Conservation (phyloP, 2,797 vertebrate species). For the Muraenolepis orangiensis region DNA sequence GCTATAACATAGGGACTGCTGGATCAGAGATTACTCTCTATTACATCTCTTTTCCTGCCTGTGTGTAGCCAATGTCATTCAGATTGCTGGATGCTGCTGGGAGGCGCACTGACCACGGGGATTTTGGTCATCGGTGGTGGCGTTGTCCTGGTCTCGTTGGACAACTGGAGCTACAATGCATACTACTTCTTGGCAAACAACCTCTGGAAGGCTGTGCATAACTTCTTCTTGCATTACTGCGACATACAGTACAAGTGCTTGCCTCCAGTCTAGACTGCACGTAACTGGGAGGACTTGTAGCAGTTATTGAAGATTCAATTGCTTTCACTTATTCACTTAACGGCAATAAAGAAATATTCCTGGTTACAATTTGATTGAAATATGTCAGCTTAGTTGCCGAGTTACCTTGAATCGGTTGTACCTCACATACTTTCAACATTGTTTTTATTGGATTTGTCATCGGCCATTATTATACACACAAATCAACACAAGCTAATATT, state of each 20-base stretch:
- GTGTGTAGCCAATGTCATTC: background rate
- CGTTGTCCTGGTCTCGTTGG: background rate
- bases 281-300: background rate
- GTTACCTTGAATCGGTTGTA: too few relatives aligned
- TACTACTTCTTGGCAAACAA: background rate
- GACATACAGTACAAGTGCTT: background rate
- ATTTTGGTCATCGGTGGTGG: background rate
- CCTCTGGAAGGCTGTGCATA: background rate
- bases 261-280: background rate
- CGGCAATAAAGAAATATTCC: background rate
- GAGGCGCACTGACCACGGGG: background rate
- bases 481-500: too few relatives aligned
- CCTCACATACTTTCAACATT: too few relatives aligned
- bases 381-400: background rate
- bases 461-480: too few relatives aligned
- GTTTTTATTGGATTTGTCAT: too few relatives aligned
- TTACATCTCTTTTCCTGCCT: background rate
- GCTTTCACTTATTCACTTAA: background rate
- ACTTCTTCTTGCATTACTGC: background rate
- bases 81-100: background rate
- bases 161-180: background rate
- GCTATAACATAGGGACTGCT: too few relatives aligned
- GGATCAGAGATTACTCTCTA: too few relatives aligned
- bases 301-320: background rate
- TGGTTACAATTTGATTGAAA: background rate